Evolutionary conservation across 2,797 vertebrate species (phyloP), one percentile per base, ranked within the genome.

Genomic region (Telmatherina bonti): DNA sequence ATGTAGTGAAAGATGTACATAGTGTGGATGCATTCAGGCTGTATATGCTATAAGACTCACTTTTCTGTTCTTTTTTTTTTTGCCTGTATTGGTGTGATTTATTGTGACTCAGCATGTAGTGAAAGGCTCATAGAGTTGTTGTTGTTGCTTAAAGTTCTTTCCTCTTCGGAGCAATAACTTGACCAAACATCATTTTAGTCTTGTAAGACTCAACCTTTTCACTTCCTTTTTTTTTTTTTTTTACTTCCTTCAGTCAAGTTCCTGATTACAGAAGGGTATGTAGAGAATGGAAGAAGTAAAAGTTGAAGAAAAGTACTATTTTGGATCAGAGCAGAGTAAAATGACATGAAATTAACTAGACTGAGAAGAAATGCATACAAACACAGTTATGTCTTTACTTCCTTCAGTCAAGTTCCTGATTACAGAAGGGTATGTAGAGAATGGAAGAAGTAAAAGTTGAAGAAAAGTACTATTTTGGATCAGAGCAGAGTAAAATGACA

Each of bases 141-240:
- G 10, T 27, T 63, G 62, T 15, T 22, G 67, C 57, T 74, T 12
- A 74, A 60, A 86, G 36, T 65, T 55, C 1, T 60, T 75, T 69
- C 15, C 59, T 67, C 47, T 51, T 62, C 54, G n/a, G 52, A 29
- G 67, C 12, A 68, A 66, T 43, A 5, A 56, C 41, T 11, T 22
- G 29, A 67, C 13, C 11, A 61, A 61, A 67, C 66, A 74, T 62
- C 55, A 24, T 74, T 76, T 51, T 24, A 6, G n/a, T 59, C 67
- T 70, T 76, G 7, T 56, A 30, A 74, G 22, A 55, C 54, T 72
- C 51, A 74, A 54, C 7, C 16, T 5, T n/a, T 51, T 5, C 9
- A 53, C 72, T 92, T 90, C 88, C 72, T 59, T 13, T 80, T 84
- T 80, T 92, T 90, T 87, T 70, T 59, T 13, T 80, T 84, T 80